These are phyloP conservation scores for Tursiops truncatus DNA, from an alignment of 2,113 vertebrate species.

Conservation along the genomic window DNA sequence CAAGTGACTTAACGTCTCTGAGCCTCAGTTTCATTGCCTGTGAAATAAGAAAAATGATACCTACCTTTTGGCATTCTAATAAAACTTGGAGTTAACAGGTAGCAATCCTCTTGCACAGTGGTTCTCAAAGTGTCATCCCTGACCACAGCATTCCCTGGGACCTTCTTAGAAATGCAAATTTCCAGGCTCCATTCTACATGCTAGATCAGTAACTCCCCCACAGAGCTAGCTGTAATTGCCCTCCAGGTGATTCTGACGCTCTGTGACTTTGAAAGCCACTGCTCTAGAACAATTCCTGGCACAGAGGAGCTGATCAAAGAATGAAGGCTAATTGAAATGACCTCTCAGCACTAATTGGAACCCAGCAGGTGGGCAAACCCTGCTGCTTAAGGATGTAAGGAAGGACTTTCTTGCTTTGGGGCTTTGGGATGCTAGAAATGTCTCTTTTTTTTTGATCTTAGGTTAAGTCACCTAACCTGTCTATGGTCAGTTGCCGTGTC, in stretches of 20 bases:
- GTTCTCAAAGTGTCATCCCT: neutral
- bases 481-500: neutral
- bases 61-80: neutral
- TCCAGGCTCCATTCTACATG: neutral
- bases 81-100: neutral
- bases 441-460: neutral
- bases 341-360: neutral
- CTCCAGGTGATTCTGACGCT: neutral
- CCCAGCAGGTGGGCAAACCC: neutral
- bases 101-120: neutral
- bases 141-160: neutral
- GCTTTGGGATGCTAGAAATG: neutral
- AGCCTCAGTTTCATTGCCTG: neutral
- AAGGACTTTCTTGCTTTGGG: neutral
- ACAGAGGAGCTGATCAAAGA: neutral
- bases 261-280: neutral
- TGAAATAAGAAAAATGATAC: neutral
- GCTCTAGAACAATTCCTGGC: neutral
- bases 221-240: neutral
- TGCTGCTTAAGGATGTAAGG: neutral
- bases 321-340: neutral
- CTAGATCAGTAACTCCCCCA: neutral
- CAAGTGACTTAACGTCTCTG: neutral
- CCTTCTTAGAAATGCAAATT: neutral
- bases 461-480: too few species aligned